Evolutionary conservation across 2,113 vertebrate genomes (phyloP).

Genomic region (Rhabdomys dilectus): DNA sequence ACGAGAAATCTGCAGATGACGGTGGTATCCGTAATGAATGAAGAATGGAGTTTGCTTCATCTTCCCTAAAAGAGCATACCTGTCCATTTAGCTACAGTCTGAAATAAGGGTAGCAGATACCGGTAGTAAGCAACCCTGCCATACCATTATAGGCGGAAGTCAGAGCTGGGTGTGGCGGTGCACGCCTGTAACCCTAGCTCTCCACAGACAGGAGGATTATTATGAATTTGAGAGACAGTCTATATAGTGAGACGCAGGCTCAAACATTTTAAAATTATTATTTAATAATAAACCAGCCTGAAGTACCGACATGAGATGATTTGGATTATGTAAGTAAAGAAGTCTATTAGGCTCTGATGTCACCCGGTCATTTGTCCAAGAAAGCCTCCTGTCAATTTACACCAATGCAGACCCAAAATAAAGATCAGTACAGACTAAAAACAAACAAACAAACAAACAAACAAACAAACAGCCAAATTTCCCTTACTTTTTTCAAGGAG

Average conservation of each 20-base stretch:
- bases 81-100: background rate
- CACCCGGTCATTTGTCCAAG: background rate
- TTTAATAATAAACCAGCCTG: background rate
- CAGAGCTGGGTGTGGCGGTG: background rate
- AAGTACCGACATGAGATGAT: background rate
- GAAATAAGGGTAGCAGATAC: background rate
- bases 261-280: background rate
- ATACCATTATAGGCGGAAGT: background rate
- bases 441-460: too few relatives aligned
- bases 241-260: background rate
- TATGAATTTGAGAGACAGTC: background rate
- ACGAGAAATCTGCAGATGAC: background rate
- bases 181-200: background rate
- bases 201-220: background rate
- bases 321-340: background rate
- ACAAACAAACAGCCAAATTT: background rate
- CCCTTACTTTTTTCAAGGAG: background rate
- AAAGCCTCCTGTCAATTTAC: background rate
- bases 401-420: background rate
- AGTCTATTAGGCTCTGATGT: background rate
- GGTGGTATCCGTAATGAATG: background rate
- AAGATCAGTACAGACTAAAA: slow-evolving; percentile 18
- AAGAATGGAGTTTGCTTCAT: too few relatives aligned
- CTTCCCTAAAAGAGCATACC: background rate
- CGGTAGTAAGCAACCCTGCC: background rate